Evolutionary conservation across 1,140 invertebrate genomes (phyloP).

Genomic region (Listronotus oregonensis): DNA sequence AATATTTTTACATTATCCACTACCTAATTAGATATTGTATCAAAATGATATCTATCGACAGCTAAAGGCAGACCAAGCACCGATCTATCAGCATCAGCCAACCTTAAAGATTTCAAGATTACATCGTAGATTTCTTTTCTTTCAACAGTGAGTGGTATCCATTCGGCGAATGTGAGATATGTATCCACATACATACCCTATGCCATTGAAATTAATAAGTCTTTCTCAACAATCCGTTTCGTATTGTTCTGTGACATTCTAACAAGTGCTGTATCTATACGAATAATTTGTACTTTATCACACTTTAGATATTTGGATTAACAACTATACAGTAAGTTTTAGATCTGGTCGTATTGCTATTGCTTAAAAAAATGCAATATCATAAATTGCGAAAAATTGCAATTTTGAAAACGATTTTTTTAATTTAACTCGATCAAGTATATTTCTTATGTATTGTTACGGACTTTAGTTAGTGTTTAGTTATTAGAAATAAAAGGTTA

Average conservation of each 20-base stretch:
- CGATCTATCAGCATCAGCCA: slow-evolving; percentile 21
- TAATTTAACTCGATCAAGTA: no score
- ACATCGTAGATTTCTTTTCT: slow-evolving; percentile 15
- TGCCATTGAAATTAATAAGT: slow-evolving; percentile 1
- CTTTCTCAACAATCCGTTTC: not conserved
- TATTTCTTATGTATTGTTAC: no score
- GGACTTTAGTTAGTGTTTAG: no score
- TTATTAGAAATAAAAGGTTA: no score
- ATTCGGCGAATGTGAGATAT: slow-evolving; percentile 24
- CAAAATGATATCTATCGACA: slow-evolving; percentile 1
- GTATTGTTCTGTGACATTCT: not conserved
- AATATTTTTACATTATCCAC: not conserved
- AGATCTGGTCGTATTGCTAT: no score
- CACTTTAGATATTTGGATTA: no score
- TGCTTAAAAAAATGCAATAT: no score
- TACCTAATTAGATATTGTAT: slow-evolving; percentile 17
- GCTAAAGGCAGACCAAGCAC: not conserved
- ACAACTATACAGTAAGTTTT: no score
- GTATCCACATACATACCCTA: slow-evolving; percentile 7
- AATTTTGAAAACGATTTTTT: no score
- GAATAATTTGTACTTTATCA: not conserved
- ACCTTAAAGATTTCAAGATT: slow-evolving; percentile 23
- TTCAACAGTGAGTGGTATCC: slow-evolving; percentile 22
- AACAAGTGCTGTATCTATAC: not conserved
- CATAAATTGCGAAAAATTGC: no score